A percentile compares a stretch with the other conserved stretches of the same genome.
Evolutionary conservation across 92 coral and sea anemone genomes (phyloP).

Genomic region (Virgularia gustaviana): DNA sequence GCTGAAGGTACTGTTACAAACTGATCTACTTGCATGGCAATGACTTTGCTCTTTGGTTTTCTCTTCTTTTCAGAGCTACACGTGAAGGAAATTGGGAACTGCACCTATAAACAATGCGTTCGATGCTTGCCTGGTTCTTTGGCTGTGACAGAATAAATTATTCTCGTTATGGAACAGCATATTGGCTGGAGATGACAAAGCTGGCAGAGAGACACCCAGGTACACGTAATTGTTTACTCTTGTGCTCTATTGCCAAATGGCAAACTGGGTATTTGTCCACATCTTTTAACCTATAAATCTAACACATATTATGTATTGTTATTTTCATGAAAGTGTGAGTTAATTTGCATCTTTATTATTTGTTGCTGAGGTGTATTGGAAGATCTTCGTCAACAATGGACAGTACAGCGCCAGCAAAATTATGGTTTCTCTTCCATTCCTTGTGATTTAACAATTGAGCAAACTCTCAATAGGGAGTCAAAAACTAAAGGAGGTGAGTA

Average conservation of each 20-base stretch:
- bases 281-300: too few species aligned
- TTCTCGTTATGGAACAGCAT: slow-evolving; percentile 45
- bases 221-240: too few species aligned
- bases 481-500: background rate
- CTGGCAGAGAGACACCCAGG: slow-evolving; percentile 48
- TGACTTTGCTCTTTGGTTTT: too few species aligned
- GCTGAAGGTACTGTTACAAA: too few species aligned
- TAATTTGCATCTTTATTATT: too few species aligned
- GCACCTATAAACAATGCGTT: slow-evolving; percentile 28
- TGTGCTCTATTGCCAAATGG: too few species aligned
- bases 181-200: slow-evolving; percentile 46
- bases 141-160: slow-evolving; percentile 39
- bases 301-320: too few species aligned
- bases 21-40: too few species aligned
- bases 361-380: too few species aligned
- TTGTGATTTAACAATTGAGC: slow-evolving; percentile 21
- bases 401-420: slow-evolving; percentile 5
- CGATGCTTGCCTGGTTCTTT: slow-evolving; percentile 42
- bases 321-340: too few species aligned
- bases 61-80: slow-evolving; percentile 42
- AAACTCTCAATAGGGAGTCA: slow-evolving; percentile 7
- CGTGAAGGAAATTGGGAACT: slow-evolving; percentile 39
- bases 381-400: slow-evolving; percentile 23
- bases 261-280: too few species aligned
- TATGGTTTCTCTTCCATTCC: slow-evolving; percentile 17